These are phyloP conservation scores for Cheiracanthium punctorium DNA, from an alignment of 2,888 invertebrate genomes.

Conservation along the genomic window DNA sequence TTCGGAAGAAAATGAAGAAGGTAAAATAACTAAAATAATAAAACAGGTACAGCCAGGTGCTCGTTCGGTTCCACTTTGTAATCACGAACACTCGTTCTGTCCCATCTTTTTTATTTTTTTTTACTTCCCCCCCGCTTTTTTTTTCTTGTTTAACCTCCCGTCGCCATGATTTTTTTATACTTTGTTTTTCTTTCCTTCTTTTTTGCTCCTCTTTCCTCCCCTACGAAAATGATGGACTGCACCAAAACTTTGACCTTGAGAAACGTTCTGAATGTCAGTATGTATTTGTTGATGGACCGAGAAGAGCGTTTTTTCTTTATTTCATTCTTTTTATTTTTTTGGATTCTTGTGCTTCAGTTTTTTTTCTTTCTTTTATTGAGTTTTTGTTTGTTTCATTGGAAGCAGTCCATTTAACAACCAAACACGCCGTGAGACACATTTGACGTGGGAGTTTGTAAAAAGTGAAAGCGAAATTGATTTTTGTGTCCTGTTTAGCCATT, in stretches of 20 bases:
- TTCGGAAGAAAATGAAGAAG: slow-evolving; percentile 49
- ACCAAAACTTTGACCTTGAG: slow-evolving; percentile 58
- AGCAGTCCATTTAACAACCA: not conserved
- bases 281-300: slow-evolving; percentile 30
- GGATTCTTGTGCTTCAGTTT: slow-evolving; percentile 2
- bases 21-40: slow-evolving; percentile 8
- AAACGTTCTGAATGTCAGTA: slow-evolving; percentile 55
- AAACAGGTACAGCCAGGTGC: slow-evolving; percentile 55
- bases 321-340: not conserved
- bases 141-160: slow-evolving; percentile 3
- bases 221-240: slow-evolving; percentile 43
- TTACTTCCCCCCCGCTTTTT: not conserved
- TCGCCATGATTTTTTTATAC: slow-evolving; percentile 10
- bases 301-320: not conserved
- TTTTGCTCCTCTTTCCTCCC: slow-evolving; percentile 21
- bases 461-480: slow-evolving; percentile 6
- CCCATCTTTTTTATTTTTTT: slow-evolving; percentile 1
- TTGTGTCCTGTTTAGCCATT: not conserved
- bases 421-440: not conserved
- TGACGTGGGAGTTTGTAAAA: not conserved
- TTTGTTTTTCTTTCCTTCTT: slow-evolving; percentile 24
- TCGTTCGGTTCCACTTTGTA: slow-evolving; percentile 54
- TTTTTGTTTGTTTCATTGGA: not conserved
- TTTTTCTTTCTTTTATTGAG: not conserved
- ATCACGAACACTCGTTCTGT: slow-evolving; percentile 51